A percentile compares a stretch with the other conserved stretches of the same genome.
Conservation (phyloP, 2,797 vertebrate species). For the Tachyglossus aculeatus region DNA sequence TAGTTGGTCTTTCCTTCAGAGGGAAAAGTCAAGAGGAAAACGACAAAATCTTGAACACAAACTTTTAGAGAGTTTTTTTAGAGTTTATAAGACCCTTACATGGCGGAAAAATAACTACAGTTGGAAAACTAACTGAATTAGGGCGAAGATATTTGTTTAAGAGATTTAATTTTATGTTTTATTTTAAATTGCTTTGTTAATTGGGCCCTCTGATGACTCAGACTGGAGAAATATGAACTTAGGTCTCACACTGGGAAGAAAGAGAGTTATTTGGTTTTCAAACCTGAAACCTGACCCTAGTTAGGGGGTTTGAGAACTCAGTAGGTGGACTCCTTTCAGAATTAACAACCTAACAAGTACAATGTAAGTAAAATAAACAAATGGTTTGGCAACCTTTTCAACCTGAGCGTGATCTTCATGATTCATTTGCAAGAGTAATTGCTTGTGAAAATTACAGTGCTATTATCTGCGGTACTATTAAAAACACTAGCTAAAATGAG, state of each 20-base stretch:
- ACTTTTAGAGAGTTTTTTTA: not conserved
- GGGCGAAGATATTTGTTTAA: not conserved
- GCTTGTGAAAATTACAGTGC: conserved; percentile 50
- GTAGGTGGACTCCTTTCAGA: not conserved
- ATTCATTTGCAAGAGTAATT: conserved; percentile 64
- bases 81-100: not conserved
- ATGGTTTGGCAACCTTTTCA: conserved; percentile 57
- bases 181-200: conserved; percentile 19
- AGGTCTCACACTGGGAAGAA: not conserved
- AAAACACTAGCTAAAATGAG: conserved; percentile 50
- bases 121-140: not conserved
- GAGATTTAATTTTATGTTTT: conserved; percentile 1
- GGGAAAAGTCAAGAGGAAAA: conserved; percentile 1
- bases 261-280: not conserved
- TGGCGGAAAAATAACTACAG: not conserved
- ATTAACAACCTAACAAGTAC: not conserved
- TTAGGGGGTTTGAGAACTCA: not conserved
- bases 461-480: conserved; percentile 60
- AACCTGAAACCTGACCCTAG: not conserved
- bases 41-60: not conserved
- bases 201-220: conserved; percentile 19
- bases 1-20: not conserved
- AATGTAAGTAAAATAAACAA: conserved; percentile 33
- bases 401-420: conserved; percentile 59
- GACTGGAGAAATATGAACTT: not conserved